These are phyloP conservation scores for Tipula lateralis DNA, from an alignment of 2,888 invertebrate genomes.

Conservation along the genomic window DNA sequence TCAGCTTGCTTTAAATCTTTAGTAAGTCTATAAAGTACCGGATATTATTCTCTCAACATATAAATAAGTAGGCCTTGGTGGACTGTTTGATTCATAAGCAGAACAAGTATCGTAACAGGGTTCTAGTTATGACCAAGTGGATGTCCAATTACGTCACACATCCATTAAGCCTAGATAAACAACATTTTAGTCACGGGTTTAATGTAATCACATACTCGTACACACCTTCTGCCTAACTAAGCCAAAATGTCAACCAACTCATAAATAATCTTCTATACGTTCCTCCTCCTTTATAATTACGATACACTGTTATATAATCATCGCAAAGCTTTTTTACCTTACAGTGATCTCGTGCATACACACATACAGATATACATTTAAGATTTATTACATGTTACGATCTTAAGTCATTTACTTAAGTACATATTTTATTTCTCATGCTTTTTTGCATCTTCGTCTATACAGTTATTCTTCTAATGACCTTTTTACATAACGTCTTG, in stretches of 20 bases:
- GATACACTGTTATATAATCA: not conserved
- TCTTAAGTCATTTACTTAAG: not conserved
- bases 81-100: no score
- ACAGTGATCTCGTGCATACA: no score
- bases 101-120: no score
- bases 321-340: not conserved
- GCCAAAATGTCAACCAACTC: not conserved
- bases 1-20: no score
- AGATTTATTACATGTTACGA: not conserved
- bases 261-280: not conserved
- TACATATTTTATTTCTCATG: not conserved
- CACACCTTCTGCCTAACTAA: not conserved
- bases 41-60: no score
- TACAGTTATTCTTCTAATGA: not conserved
- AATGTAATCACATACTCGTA: not conserved
- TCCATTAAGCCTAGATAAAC: no score
- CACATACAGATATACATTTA: not conserved
- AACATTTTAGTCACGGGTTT: no score
- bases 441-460: not conserved
- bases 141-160: no score
- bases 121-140: no score
- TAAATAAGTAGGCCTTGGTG: no score
- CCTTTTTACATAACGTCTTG: not conserved
- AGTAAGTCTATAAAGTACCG: no score
- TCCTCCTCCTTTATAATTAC: not conserved